Evolutionary conservation across 2,888 invertebrate species (phyloP).

Genomic region (Gastracanthus pulcherrimus): DNA sequence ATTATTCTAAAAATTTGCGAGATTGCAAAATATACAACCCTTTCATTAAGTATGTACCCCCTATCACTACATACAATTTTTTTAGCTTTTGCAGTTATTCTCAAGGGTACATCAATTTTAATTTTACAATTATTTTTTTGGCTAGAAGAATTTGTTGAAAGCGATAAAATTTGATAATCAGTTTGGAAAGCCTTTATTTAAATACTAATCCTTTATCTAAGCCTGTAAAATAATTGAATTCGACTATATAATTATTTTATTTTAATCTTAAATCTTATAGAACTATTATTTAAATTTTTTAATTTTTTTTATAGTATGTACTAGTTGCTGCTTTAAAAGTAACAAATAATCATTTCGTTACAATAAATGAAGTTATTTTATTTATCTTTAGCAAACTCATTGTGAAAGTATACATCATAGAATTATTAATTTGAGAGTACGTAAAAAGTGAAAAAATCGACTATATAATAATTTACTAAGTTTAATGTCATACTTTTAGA

Average conservation of each 20-base stretch:
- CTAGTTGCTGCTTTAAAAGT: neutral
- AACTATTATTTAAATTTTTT: neutral
- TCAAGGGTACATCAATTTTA: slow-evolving; percentile 16
- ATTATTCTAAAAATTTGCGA: slow-evolving; percentile 31
- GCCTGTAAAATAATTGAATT: neutral
- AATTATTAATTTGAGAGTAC: slow-evolving; percentile 9
- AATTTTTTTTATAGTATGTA: no score
- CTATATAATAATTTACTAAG: neutral
- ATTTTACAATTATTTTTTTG: slow-evolving; percentile 7
- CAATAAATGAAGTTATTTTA: neutral
- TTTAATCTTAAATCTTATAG: neutral
- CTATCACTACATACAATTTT: neutral
- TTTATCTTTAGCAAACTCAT: neutral
- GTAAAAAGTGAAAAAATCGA: neutral
- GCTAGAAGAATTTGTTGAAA: slow-evolving; percentile 46
- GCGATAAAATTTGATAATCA: neutral
- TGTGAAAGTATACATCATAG: neutral
- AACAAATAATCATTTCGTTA: neutral
- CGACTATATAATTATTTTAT: neutral
- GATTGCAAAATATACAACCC: slow-evolving; percentile 55
- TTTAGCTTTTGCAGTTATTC: slow-evolving; percentile 2
- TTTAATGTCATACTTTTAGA: neutral
- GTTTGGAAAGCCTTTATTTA: no score
- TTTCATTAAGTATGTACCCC: slow-evolving; percentile 17
- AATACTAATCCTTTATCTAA: no score